These are phyloP conservation scores for Polypterus bichir DNA, from an alignment of 2,113 vertebrate species.

Conservation along the genomic window DNA sequence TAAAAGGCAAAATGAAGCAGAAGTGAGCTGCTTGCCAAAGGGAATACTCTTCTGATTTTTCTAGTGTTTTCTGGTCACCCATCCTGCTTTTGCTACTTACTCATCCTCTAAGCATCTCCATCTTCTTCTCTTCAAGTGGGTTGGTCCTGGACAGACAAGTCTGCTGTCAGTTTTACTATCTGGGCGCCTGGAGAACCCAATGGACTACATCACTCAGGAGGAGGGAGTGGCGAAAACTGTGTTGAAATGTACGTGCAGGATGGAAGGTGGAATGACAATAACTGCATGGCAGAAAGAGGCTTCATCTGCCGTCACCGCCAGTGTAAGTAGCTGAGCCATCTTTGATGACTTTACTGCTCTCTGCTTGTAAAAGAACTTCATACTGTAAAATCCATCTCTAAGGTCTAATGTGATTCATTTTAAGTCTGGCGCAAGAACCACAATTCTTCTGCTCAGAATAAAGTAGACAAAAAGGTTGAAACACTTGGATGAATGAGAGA, in stretches of 20 bases:
- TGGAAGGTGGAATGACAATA: conserved; percentile 56
- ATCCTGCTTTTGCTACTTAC: background rate
- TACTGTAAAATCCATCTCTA: too few relatives aligned
- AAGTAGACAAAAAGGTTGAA: too few relatives aligned
- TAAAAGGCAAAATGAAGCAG: too few relatives aligned
- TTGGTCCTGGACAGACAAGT: conserved; percentile 51
- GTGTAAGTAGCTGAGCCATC: conserved; percentile 26
- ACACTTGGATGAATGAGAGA: too few relatives aligned
- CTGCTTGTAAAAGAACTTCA: too few relatives aligned
- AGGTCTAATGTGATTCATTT: too few relatives aligned
- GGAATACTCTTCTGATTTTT: too few relatives aligned
- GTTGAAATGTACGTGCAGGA: conserved; percentile 50
- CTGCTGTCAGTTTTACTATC: conserved; percentile 39
- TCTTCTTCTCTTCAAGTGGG: conserved; percentile 29
- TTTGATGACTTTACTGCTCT: too few relatives aligned
- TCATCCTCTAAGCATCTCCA: background rate
- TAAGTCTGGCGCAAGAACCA: too few relatives aligned
- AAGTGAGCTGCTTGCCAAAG: too few relatives aligned
- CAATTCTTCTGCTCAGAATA: too few relatives aligned
- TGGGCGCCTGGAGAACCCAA: conserved; percentile 53
- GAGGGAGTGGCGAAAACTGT: conserved; percentile 37
- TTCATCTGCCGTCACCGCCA: conserved; percentile 44
- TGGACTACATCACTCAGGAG: conserved; percentile 33
- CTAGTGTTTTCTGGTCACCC: too few relatives aligned
- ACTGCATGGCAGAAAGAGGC: conserved; percentile 46